phyloP scores from a whole-genome alignment of 2,797 vertebrate genomes.

The Tenualosa thibaudeaui region DNA sequence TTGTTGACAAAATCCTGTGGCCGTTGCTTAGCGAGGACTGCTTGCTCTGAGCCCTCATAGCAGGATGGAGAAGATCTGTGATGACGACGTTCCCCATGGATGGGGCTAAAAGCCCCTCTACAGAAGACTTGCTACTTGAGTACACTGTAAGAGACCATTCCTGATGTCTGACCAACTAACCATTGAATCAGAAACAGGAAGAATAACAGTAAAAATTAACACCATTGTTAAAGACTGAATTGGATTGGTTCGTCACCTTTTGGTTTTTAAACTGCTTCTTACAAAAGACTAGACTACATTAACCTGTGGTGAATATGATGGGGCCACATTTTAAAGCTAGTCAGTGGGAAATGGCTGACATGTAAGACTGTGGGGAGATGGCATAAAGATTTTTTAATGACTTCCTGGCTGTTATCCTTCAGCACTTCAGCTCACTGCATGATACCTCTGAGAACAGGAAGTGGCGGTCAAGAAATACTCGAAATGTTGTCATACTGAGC shows the following conservation, averaged over 20 bases:
- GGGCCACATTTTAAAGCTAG: neutral
- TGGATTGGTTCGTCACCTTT: neutral
- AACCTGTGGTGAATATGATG: neutral
- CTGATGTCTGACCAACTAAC: neutral
- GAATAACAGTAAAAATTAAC: neutral
- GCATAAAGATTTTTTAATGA: neutral
- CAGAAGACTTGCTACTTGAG: neutral
- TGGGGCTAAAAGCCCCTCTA: neutral
- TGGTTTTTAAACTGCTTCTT: neutral
- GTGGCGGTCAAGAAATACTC: neutral
- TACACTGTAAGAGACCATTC: neutral
- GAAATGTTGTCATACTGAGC: neutral
- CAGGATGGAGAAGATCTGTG: neutral
- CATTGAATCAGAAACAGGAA: slow-evolving; percentile 29
- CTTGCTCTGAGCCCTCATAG: slow-evolving; percentile 16
- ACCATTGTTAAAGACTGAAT: neutral
- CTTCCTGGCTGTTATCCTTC: slow-evolving; percentile 33
- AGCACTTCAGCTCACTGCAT: neutral
- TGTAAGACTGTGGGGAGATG: neutral
- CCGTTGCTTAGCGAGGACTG: slow-evolving; percentile 44
- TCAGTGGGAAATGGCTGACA: neutral
- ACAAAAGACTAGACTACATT: neutral
- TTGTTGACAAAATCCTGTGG: slow-evolving; percentile 47
- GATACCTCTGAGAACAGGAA: slow-evolving; percentile 14
- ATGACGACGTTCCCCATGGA: neutral